Percentiles rank a stretch among this genome's conserved stretches.
Conservation (phyloP, 2,888 invertebrate genomes). For the Stomorhina lunata region DNA sequence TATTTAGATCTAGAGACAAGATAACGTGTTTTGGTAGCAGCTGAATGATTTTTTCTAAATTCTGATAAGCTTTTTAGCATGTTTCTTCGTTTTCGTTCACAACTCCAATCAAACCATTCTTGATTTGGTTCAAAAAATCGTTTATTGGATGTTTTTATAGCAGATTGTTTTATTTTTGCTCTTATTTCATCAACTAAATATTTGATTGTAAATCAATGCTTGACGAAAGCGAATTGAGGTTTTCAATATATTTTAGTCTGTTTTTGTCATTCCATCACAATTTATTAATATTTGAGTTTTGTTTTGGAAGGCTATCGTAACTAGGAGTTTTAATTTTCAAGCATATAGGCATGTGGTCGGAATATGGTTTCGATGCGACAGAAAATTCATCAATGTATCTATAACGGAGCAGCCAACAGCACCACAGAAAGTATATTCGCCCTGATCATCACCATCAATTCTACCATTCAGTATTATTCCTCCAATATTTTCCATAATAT, state of each 20-base stretch:
- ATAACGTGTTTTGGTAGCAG: neutral
- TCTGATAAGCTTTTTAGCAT: neutral
- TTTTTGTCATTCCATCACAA: neutral
- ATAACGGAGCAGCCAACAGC: slow-evolving; percentile 8
- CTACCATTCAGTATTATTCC: slow-evolving; percentile 20
- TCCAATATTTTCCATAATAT: slow-evolving; percentile 9
- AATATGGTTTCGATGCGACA: neutral
- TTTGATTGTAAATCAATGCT: neutral
- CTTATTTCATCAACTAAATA: neutral
- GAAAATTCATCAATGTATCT: neutral
- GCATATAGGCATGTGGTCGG: slow-evolving; percentile 15
- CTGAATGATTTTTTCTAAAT: neutral
- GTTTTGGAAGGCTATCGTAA: neutral
- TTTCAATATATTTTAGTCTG: neutral
- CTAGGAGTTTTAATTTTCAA: neutral
- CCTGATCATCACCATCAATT: neutral
- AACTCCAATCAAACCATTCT: neutral
- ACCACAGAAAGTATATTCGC: slow-evolving; percentile 16
- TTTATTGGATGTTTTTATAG: neutral
- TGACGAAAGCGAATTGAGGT: neutral
- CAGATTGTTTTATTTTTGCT: neutral
- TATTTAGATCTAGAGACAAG: neutral
- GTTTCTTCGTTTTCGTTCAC: neutral
- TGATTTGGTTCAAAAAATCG: neutral
- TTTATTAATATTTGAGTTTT: neutral